phyloP scores from a whole-genome alignment of 1,140 invertebrate genomes.

The Achatina immaculata region DNA sequence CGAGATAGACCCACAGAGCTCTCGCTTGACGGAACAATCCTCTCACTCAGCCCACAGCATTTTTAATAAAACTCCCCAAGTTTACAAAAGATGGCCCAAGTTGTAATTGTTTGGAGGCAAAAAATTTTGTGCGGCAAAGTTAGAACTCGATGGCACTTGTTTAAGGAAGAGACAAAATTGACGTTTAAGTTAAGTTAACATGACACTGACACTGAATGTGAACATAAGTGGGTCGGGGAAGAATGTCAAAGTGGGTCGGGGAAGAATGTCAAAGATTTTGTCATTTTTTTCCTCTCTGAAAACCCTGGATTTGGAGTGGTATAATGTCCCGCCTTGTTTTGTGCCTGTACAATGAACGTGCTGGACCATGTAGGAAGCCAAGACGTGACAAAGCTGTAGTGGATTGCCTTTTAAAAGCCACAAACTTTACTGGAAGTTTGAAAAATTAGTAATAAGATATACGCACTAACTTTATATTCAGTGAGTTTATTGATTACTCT shows the following conservation, averaged over 20 bases:
- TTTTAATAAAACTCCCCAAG: no score
- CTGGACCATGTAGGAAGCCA: background rate
- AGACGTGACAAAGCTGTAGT: no score
- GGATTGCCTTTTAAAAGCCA: no score
- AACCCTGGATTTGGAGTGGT: background rate
- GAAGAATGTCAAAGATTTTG: background rate
- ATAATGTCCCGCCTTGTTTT: conserved; percentile 4
- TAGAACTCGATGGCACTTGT: background rate
- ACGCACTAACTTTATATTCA: no score
- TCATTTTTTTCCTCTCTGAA: background rate
- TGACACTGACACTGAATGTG: conserved; percentile 2
- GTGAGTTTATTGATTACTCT: no score
- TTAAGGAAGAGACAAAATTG: background rate
- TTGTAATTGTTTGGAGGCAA: background rate
- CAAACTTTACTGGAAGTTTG: no score
- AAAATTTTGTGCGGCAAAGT: background rate
- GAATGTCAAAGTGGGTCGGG: background rate
- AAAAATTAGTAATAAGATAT: no score
- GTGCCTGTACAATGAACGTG: background rate
- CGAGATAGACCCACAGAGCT: no score
- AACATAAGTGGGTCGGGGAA: background rate
- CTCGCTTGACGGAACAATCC: no score
- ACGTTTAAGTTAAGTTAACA: background rate
- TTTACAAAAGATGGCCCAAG: conserved; percentile 2
- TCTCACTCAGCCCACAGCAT: no score